phyloP scores from a whole-genome alignment of 2,797 vertebrate species.

The Aphelocoma californica region DNA sequence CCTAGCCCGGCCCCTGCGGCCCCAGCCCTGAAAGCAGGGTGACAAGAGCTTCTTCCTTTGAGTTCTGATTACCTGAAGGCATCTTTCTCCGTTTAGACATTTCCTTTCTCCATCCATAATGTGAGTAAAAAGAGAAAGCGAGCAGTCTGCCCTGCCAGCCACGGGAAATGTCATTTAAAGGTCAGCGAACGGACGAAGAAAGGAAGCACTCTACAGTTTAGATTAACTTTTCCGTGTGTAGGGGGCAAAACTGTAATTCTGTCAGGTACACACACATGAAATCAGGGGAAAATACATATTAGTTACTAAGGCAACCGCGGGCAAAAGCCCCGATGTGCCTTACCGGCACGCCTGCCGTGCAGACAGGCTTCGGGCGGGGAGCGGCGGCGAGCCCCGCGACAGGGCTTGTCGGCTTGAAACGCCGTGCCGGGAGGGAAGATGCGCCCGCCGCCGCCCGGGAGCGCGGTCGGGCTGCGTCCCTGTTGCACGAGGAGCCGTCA shows the following conservation, averaged over 20 bases:
- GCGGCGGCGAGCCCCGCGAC: background rate
- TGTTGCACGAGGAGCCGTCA: slow-evolving; percentile 65
- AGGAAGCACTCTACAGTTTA: background rate
- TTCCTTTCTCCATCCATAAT: background rate
- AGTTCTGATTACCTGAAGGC: background rate
- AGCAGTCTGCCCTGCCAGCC: background rate
- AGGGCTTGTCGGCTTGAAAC: background rate
- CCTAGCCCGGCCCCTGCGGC: background rate
- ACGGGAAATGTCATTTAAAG: slow-evolving; percentile 64
- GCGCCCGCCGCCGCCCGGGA: background rate
- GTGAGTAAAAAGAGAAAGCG: background rate
- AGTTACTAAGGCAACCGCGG: slow-evolving; percentile 79
- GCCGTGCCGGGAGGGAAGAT: background rate
- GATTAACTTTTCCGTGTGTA: slow-evolving; percentile 26
- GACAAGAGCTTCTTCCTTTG: background rate
- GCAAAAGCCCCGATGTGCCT: slow-evolving; percentile 63
- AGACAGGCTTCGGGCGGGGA: slow-evolving; percentile 25
- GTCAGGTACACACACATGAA: slow-evolving; percentile 30
- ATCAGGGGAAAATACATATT: slow-evolving; percentile 50
- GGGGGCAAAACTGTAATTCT: slow-evolving; percentile 6
- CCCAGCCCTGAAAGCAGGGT: background rate
- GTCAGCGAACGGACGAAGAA: slow-evolving; percentile 3
- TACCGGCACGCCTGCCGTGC: slow-evolving; percentile 24
- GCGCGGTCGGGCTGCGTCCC: background rate
- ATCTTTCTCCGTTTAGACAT: background rate